Evolutionary conservation across 53 echinoderm and acorn worm species (phyloP), one percentile per base, ranked within the genome.

Genomic region (Hippasteria phrygiana): DNA sequence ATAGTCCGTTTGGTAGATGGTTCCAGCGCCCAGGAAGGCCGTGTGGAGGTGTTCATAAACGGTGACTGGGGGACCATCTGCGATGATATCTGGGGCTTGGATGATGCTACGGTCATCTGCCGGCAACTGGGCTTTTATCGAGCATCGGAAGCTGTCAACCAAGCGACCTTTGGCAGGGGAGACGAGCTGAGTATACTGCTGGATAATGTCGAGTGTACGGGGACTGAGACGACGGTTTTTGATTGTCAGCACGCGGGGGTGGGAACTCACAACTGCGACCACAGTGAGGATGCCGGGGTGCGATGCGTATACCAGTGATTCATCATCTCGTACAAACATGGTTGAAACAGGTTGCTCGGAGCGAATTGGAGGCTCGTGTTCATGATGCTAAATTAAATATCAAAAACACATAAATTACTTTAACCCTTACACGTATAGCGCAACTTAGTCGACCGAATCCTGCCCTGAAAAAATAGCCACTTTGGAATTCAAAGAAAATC

Each of bases 41-140:
- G 78, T 27, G 59, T 78, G 5, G 78, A 78, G 78, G 55, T 78
- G n/a, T 56, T 46, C 16, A 35, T 5, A 5, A 22, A 55, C n/a
- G 78, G 78, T 26, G n/a, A n/a, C 8, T 78, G 78, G 78, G 78
- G 78, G 10, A 78, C 78, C 4, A n/a, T n/a, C n/a, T n/a, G n/a
- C n/a, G n/a, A n/a, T n/a, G n/a, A n/a, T n/a, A n/a, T n/a, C n/a
- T n/a, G n/a, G n/a, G n/a, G n/a, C n/a, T n/a, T n/a, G n/a, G n/a
- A n/a, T n/a, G n/a, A n/a, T n/a, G n/a, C n/a, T n/a, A n/a, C n/a
- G n/a, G n/a, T n/a, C n/a, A n/a, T n/a, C n/a, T n/a, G n/a, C n/a
- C n/a, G n/a, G n/a, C 81, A 81, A 26, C 81, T 81, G 11, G 81
- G 81, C 43, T 81, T 13, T 35, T 42, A 43, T 16, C 32, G 29